Evolutionary conservation across 2,113 vertebrate genomes (phyloP).

Genomic region (Centropus bengalensis): DNA sequence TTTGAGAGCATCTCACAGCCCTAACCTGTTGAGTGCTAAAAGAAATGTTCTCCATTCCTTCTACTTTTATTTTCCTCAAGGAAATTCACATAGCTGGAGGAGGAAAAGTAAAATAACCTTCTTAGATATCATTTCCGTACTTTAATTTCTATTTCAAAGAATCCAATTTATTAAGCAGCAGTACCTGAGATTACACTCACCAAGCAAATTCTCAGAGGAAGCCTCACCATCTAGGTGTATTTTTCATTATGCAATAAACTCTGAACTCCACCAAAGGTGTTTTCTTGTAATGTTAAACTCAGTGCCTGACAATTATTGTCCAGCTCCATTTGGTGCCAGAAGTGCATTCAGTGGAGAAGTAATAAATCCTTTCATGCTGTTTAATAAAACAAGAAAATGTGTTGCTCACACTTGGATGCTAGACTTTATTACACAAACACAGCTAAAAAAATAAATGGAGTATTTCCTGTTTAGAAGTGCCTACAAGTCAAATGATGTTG

Average conservation of each 20-base stretch:
- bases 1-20: neutral
- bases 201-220: constrained; percentile 59
- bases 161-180: constrained; percentile 64
- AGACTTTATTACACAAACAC: constrained; percentile 52
- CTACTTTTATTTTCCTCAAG: neutral
- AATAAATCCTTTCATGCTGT: constrained; percentile 60
- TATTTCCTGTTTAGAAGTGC: constrained; percentile 61
- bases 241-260: constrained; percentile 45
- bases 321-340: constrained; percentile 29
- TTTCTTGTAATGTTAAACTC: constrained; percentile 46
- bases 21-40: neutral
- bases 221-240: constrained; percentile 51
- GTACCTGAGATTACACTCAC: constrained; percentile 47
- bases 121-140: constrained; percentile 27
- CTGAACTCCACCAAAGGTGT: constrained; percentile 34
- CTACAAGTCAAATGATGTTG: constrained; percentile 45
- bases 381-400: constrained; percentile 65
- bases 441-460: constrained; percentile 55
- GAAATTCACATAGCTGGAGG: neutral
- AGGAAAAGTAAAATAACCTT: constrained; percentile 12
- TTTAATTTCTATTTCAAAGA: constrained; percentile 53
- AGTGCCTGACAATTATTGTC: constrained; percentile 31
- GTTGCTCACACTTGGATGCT: constrained; percentile 66
- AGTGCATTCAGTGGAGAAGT: constrained; percentile 29
- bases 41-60: neutral